Percentiles rank a stretch among this genome's conserved stretches.
These are phyloP conservation scores for Notospermus geniculatus DNA, from an alignment of 1,140 invertebrate species.

Conservation along the genomic window DNA sequence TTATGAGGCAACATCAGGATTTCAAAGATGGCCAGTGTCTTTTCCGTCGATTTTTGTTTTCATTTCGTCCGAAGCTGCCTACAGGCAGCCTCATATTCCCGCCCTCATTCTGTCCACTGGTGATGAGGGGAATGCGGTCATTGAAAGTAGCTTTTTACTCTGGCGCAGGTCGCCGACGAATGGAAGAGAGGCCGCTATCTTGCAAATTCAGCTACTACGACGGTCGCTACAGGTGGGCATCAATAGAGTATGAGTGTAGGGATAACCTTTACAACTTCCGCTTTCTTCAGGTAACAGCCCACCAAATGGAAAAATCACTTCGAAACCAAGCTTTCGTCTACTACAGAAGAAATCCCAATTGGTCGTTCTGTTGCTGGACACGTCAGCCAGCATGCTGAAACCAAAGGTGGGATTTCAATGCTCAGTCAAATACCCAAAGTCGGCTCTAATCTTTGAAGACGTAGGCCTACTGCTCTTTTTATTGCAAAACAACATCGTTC, in stretches of 20 bases:
- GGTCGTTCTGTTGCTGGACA: constrained; percentile 35
- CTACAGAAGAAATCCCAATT: constrained; percentile 29
- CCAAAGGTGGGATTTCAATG: constrained; percentile 6
- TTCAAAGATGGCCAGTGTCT: constrained; percentile 51
- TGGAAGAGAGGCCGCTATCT: too few relatives aligned
- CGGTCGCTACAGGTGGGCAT: too few relatives aligned
- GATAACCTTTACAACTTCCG: too few relatives aligned
- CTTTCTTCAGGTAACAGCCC: constrained; percentile 14
- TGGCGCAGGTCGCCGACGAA: too few relatives aligned
- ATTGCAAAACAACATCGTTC: background rate
- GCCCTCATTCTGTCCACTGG: too few relatives aligned
- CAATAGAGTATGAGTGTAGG: too few relatives aligned
- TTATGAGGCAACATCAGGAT: constrained; percentile 64
- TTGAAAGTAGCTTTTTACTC: too few relatives aligned
- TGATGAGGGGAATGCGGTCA: too few relatives aligned
- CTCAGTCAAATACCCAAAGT: background rate
- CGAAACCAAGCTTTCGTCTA: constrained; percentile 29
- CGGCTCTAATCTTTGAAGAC: background rate
- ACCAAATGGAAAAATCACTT: constrained; percentile 20
- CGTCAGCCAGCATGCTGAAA: constrained; percentile 38
- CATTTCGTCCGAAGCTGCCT: too few relatives aligned
- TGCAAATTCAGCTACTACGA: too few relatives aligned
- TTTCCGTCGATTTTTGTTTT: too few relatives aligned
- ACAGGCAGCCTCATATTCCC: too few relatives aligned
- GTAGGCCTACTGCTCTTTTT: background rate